Percentiles rank a stretch among this genome's conserved stretches.
Conservation (phyloP, 2,113 vertebrate species). For the Vireo altiloquus region DNA sequence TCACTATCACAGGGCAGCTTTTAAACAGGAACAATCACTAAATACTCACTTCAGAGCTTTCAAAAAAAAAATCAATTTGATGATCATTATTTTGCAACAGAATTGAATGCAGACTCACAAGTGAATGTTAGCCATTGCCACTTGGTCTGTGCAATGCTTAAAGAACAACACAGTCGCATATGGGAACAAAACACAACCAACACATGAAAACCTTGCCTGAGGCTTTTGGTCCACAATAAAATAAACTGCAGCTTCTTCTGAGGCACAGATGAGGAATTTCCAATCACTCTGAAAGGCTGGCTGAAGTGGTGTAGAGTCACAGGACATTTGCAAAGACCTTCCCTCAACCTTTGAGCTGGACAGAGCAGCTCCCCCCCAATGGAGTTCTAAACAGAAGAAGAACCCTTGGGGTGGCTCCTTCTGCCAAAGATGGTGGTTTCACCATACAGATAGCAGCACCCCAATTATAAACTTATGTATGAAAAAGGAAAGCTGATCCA, state of each 20-base stretch:
- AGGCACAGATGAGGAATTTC: neutral
- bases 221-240: neutral
- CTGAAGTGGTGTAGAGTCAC: neutral
- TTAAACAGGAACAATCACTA: neutral
- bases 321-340: neutral
- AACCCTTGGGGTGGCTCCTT: neutral
- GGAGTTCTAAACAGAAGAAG: neutral
- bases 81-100: neutral
- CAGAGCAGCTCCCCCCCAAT: rapidly evolving
- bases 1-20: neutral
- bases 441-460: neutral
- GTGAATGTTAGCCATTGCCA: neutral
- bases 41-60: neutral
- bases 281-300: neutral
- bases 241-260: neutral
- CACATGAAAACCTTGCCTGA: neutral
- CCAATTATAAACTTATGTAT: neutral
- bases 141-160: neutral
- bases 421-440: neutral
- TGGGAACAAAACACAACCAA: neutral
- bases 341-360: neutral
- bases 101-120: neutral
- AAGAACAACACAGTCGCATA: neutral
- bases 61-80: neutral
- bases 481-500: neutral